phyloP scores from a whole-genome alignment of 2,797 vertebrate genomes.

The Lepilemur septentrionalis region DNA sequence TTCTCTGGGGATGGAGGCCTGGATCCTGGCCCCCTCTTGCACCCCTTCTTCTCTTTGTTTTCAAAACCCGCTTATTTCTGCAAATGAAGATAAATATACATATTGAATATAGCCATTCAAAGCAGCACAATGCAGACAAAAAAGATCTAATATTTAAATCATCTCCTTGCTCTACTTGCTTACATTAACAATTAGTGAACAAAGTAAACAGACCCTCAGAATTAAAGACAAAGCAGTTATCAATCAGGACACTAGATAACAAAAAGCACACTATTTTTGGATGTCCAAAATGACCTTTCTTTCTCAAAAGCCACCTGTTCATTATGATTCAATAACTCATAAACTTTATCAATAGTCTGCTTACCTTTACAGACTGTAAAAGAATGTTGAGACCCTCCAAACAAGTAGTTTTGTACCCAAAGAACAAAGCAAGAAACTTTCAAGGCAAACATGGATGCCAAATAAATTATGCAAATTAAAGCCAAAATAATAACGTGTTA shows the following conservation, averaged over 20 bases:
- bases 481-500: not conserved
- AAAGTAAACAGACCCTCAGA: not conserved
- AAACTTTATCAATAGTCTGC: not conserved
- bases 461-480: constrained; percentile 32
- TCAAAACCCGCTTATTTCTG: constrained; percentile 69
- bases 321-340: not conserved
- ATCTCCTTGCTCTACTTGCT: not conserved
- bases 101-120: constrained; percentile 16
- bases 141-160: not conserved
- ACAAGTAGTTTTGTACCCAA: not conserved
- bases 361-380: not conserved
- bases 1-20: constrained; percentile 30
- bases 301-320: constrained; percentile 40
- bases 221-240: not conserved
- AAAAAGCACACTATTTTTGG: not conserved
- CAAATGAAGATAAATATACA: constrained; percentile 48
- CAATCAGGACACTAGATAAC: not conserved
- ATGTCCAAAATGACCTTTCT: not conserved
- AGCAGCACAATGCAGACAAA: not conserved
- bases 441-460: constrained; percentile 1
- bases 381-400: not conserved
- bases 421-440: not conserved
- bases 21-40: constrained; percentile 61
- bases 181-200: not conserved
- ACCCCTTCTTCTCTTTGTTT: constrained; percentile 52